Evolutionary conservation across 1,140 invertebrate genomes (phyloP).

Genomic region (Cardiocondyla obscurior): DNA sequence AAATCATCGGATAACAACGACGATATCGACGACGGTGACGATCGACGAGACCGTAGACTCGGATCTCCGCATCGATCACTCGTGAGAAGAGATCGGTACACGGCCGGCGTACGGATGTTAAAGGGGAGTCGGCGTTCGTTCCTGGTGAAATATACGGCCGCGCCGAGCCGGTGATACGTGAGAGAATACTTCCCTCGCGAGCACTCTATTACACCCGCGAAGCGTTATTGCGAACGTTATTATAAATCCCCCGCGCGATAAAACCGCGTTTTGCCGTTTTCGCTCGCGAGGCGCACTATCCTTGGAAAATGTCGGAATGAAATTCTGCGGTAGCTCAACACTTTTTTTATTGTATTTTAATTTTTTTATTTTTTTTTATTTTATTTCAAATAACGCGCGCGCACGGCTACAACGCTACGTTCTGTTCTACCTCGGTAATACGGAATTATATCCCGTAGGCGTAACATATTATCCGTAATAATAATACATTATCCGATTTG

Average conservation of each 20-base stretch:
- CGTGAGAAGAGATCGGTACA: conserved; percentile 71
- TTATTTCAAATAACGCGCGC: neutral
- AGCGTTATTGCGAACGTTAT: neutral
- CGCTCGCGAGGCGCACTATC: neutral
- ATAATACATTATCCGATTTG: conserved; percentile 21
- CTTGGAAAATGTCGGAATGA: neutral
- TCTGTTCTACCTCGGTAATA: neutral
- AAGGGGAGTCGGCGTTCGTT: conserved; percentile 40
- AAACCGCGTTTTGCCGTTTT: neutral
- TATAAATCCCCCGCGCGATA: neutral
- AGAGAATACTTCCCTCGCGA: conserved; percentile 49
- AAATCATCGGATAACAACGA: conserved; percentile 75
- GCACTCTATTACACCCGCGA: conserved; percentile 17
- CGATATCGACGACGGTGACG: conserved; percentile 71
- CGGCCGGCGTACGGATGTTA: conserved; percentile 56
- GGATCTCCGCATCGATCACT: conserved; percentile 70
- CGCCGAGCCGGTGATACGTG: conserved; percentile 53
- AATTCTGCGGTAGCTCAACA: neutral
- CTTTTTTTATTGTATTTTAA: too few species aligned
- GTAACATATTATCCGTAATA: conserved; percentile 13
- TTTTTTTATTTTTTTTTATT: too few species aligned
- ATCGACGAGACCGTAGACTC: conserved; percentile 65
- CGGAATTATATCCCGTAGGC: neutral
- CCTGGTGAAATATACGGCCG: conserved; percentile 62
- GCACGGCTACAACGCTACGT: neutral